Evolutionary conservation across 2,113 vertebrate species (phyloP), one percentile per base, ranked within the genome.

Genomic region (Cettia cetti): DNA sequence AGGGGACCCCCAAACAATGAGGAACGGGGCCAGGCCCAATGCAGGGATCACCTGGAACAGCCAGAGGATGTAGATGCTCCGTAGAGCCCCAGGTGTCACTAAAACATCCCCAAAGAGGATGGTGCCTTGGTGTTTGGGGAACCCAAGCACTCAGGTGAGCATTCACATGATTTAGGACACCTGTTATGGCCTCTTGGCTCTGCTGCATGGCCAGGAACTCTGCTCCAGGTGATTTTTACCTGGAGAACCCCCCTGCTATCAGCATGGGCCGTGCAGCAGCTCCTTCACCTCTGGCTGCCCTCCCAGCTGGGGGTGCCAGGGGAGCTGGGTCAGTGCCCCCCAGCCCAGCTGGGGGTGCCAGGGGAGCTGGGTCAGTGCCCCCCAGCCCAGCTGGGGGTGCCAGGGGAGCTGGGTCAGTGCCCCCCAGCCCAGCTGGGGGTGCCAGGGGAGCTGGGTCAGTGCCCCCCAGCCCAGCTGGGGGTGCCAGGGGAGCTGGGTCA

Each of bases 341-440:
- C 53, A 22, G 35, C 57, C 66, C 44, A 15, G 11, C 30, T 11
- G 10, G 17, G 40, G 40, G 4, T 60, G 28, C 63, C 40, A 15
- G 78, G 27, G 3, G 12, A 23, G 44, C 11, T 0, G 5, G 19
- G 16, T 10, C 40, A 64, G n/a, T n/a, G n/a, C n/a, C n/a, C n/a
- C n/a, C n/a, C n/a, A n/a, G n/a, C 33, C 23, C 14, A 15, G 11
- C 30, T 11, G 10, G 17, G 40, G 40, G 4, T 60, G 28, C 63
- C 40, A 15, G 78, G 27, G 3, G 12, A 23, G 44, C 11, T 0
- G 5, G 19, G 16, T 10, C 40, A 64, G n/a, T n/a, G n/a, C n/a
- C n/a, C n/a, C n/a, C n/a, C n/a, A n/a, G n/a, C 33, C 23, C 14
- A 15, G 11, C 30, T 11, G 10, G 17, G 40, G 40, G 4, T 60